A percentile compares a stretch with the other conserved stretches of the same genome.
These are phyloP conservation scores for Pseudanteris insignis DNA, from an alignment of 2,888 invertebrate species.

Conservation along the genomic window DNA sequence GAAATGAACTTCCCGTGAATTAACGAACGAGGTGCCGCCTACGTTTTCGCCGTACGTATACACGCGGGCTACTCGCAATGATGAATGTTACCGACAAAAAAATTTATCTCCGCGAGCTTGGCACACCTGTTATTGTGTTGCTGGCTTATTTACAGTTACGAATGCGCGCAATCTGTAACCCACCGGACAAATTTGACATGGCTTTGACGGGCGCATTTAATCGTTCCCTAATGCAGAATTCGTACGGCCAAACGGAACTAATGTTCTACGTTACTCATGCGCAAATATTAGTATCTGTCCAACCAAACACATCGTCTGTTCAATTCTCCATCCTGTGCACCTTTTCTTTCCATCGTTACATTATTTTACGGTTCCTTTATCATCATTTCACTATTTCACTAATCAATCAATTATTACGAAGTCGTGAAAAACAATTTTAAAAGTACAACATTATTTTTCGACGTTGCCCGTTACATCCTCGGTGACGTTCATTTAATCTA, in stretches of 20 bases:
- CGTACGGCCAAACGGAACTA: not conserved
- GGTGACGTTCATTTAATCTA: no score
- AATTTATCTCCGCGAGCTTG: conserved; percentile 19
- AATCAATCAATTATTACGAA: no score
- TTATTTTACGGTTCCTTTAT: no score
- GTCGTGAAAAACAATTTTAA: no score
- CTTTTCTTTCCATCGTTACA: no score
- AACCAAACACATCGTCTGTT: no score
- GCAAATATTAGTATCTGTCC: no score
- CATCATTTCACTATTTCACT: no score
- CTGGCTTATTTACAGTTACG: conserved; percentile 30
- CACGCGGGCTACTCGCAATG: conserved; percentile 20
- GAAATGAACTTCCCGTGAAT: conserved; percentile 26
- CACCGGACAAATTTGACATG: conserved; percentile 15
- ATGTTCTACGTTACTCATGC: no score
- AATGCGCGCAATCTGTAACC: conserved; percentile 25
- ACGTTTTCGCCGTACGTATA: conserved; percentile 26
- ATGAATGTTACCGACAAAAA: conserved; percentile 18
- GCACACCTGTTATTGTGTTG: conserved; percentile 36
- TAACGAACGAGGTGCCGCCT: conserved; percentile 19
- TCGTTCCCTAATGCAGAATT: conserved; percentile 6
- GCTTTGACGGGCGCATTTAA: conserved; percentile 16
- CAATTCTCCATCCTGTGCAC: no score
- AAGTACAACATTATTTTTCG: not conserved
- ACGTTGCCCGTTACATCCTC: no score